phyloP scores from a whole-genome alignment of 2,797 vertebrate species.

The Eulemur rubriventer region DNA sequence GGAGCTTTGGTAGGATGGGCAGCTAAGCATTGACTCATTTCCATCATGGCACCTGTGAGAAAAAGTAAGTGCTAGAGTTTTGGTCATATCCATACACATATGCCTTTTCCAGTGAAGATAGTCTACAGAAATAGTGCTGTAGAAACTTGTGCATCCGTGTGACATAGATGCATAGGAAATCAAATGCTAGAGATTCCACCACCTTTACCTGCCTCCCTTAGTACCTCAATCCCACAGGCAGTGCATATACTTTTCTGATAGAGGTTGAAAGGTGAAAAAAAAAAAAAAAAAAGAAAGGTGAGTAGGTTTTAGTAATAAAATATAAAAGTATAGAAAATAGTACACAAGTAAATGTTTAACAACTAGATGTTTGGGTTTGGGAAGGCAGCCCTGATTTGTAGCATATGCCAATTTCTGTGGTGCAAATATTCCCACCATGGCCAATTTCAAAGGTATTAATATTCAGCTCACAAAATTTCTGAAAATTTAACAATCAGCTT shows the following conservation, averaged over 20 bases:
- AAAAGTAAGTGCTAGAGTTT: neutral
- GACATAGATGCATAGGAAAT: neutral
- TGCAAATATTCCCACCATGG: neutral
- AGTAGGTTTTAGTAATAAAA: neutral
- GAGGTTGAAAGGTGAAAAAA: neutral
- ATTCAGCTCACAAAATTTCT: neutral
- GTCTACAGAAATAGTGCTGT: neutral
- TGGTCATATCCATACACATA: neutral
- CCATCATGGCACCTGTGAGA: neutral
- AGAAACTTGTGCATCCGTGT: neutral
- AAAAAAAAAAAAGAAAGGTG: neutral
- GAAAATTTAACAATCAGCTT: neutral
- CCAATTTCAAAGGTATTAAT: neutral
- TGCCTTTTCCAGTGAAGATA: neutral
- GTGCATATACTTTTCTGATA: neutral
- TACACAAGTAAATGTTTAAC: neutral
- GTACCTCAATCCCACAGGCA: neutral
- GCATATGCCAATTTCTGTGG: neutral
- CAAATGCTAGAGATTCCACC: neutral
- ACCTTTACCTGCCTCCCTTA: neutral
- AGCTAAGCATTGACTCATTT: neutral
- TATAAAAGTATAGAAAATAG: neutral
- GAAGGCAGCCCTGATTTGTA: neutral
- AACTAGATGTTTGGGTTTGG: neutral
- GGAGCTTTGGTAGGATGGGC: neutral